Percentiles rank a stretch among this genome's conserved stretches.
These are phyloP conservation scores for Sminthurides aquaticus DNA, from an alignment of 2,888 invertebrate genomes.

Conservation along the genomic window DNA sequence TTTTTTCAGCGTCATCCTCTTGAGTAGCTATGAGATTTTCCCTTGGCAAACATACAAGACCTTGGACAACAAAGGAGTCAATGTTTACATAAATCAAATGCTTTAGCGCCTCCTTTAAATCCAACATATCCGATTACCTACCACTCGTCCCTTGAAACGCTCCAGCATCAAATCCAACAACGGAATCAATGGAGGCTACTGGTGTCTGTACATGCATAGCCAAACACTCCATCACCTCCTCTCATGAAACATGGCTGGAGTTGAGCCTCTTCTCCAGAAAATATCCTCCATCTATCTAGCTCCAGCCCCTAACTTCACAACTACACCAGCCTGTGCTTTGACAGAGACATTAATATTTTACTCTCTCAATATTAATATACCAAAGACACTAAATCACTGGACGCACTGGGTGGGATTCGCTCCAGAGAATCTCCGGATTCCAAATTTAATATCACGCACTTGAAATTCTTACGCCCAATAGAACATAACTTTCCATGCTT, in stretches of 20 bases:
- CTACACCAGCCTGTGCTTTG: background rate
- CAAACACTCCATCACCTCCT: background rate
- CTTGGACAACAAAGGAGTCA: background rate
- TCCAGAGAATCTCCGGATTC: background rate
- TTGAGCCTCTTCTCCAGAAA: background rate
- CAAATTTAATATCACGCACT: background rate
- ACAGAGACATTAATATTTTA: conserved; percentile 7
- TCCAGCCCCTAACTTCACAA: background rate
- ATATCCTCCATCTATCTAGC: background rate
- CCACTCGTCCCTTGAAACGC: background rate
- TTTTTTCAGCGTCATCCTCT: background rate
- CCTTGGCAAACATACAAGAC: background rate
- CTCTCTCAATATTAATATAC: background rate
- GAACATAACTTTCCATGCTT: too few species aligned
- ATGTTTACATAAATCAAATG: conserved; percentile 7
- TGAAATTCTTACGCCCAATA: background rate
- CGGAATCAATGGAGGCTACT: background rate
- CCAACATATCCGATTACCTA: background rate
- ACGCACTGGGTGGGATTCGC: background rate
- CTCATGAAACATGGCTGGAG: background rate
- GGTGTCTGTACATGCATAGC: background rate
- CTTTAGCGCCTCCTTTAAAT: background rate
- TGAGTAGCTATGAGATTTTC: background rate
- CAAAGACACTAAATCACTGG: conserved; percentile 4
- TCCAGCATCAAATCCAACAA: background rate